phyloP scores from a whole-genome alignment of 1,140 invertebrate genomes.

The Orius insidiosus region DNA sequence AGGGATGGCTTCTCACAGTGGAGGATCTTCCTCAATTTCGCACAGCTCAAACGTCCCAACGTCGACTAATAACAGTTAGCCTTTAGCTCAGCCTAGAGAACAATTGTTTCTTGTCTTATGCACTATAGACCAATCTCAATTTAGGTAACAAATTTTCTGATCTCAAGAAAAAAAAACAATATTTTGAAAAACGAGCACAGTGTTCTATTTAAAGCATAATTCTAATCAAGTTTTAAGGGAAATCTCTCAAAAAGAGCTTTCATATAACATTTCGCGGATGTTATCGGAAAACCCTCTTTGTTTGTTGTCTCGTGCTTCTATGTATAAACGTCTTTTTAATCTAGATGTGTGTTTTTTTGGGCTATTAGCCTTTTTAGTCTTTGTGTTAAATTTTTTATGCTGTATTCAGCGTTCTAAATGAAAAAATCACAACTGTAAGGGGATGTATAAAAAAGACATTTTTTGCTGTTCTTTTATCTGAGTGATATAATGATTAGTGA shows the following conservation, averaged over 20 bases:
- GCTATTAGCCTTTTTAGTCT: no score
- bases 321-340: no score
- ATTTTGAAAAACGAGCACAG: no score
- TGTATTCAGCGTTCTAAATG: no score
- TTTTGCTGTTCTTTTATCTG: no score
- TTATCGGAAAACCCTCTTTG: slow-evolving; percentile 3
- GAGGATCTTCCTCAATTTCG: neutral
- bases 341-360: no score
- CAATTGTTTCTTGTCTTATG: slow-evolving; percentile 11
- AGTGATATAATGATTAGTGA: no score
- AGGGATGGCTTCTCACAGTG: slow-evolving; percentile 1
- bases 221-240: neutral
- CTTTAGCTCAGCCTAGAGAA: slow-evolving; percentile 7
- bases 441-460: no score
- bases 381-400: no score
- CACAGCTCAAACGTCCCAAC: neutral
- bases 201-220: neutral
- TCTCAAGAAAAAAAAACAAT: no score
- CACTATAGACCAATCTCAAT: slow-evolving; percentile 8
- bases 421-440: no score
- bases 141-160: slow-evolving; percentile 5
- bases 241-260: no score
- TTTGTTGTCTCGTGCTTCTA: neutral
- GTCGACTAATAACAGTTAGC: slow-evolving; percentile 13
- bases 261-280: neutral